Base-by-base conservation (phyloP, 2,888 invertebrate species). In the Baccha elongata region DNA sequence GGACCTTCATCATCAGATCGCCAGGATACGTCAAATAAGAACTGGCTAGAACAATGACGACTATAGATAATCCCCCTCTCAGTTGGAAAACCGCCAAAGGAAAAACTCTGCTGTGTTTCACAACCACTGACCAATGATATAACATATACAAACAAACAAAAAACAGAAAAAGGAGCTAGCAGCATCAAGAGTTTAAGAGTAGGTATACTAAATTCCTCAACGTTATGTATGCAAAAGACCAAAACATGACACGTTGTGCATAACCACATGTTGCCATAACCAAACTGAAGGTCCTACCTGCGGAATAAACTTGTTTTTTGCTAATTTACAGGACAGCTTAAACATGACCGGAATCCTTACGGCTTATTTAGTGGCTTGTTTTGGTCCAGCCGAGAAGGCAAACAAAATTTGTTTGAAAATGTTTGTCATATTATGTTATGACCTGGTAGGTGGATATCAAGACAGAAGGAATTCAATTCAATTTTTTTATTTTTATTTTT, bases 281-380 rank as follows among this genome's bases (percentile, higher is more conserved):
- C 67, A 26, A 68, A 62, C 48, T 19, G 40, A 62, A 48, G 17
- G 67, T 37, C 76, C 53, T 81, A 29, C 83, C 78, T 78, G 72
- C 53, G 10, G 29, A 67, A 78, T 72, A 83, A 83, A 83, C 83
- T 83, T 83, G 78, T 78, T 83, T 83, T 71, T 53, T 55, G 83
- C 83, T 83, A 83, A 78, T 83, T 83, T 83, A 83, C 83, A 83
- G 83, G 83, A 83, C 83, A 83, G 83, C 76, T 78, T 48, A 78
- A 83, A 83, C 78, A 83, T 72, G 76, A 48, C 68, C 62, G 53
- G 72, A 78, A 55, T 83, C 83, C 83, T 76, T 83, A 83, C 72
- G 83, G 83, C 83, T 83, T 83, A 83, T 83, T 83, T 83, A 83
- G 78, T 78, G 76, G 55, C 76, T 76, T 83, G 83, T 83, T 72